phyloP scores from a whole-genome alignment of 2,113 vertebrate species.

The Arothron firmamentum region DNA sequence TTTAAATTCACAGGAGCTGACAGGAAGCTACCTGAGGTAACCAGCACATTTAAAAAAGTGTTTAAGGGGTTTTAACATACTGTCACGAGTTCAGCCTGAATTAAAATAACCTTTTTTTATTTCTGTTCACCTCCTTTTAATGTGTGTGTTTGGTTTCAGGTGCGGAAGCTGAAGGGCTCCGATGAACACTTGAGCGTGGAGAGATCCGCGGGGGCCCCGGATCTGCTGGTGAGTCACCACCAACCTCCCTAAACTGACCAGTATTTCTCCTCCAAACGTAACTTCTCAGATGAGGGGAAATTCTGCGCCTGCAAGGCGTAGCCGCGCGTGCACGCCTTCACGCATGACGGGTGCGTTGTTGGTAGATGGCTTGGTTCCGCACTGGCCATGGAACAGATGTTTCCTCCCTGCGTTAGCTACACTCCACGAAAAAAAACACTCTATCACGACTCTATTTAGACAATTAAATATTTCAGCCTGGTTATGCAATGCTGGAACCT shows the following conservation, averaged over 20 bases:
- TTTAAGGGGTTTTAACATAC: not conserved
- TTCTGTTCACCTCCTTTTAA: not conserved
- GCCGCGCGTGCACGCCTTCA: too few species aligned
- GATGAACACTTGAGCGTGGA: slow-evolving; percentile 73
- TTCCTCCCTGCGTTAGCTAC: not conserved
- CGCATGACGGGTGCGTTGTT: too few species aligned
- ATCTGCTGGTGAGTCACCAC: slow-evolving; percentile 63
- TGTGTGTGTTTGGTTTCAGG: slow-evolving; percentile 48
- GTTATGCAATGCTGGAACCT: slow-evolving; percentile 21
- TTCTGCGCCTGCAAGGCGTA: too few species aligned
- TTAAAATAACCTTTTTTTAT: not conserved
- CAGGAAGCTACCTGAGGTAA: too few species aligned
- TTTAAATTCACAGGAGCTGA: too few species aligned
- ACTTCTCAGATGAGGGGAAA: not conserved
- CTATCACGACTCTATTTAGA: slow-evolving; percentile 19
- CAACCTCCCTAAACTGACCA: not conserved
- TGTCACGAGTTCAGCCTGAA: not conserved
- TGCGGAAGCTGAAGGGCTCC: slow-evolving; percentile 70
- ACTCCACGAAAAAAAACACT: slow-evolving; percentile 1
- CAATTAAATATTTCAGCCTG: slow-evolving; percentile 27
- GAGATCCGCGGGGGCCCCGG: slow-evolving; percentile 57
- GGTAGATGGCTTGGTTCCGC: too few species aligned
- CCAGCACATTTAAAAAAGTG: not conserved
- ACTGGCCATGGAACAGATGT: not conserved
- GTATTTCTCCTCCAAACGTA: slow-evolving; percentile 1